Percentiles rank a stretch among this genome's conserved stretches.
phyloP scores from a whole-genome alignment of 2,888 invertebrate genomes.

The Liodrosophila aerea region DNA sequence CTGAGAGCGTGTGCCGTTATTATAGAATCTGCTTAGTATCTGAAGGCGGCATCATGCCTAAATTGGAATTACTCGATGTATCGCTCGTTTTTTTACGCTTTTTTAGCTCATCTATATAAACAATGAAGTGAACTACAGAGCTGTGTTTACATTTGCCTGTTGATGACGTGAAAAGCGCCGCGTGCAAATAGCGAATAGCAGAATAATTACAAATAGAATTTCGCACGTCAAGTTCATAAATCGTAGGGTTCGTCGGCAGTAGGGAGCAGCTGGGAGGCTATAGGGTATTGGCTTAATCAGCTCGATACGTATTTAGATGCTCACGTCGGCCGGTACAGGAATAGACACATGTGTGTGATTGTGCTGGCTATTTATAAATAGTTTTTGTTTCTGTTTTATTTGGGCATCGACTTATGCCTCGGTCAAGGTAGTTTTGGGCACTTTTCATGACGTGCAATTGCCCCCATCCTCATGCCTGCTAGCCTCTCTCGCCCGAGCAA shows the following conservation, averaged over 20 bases:
- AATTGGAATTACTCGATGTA: constrained; percentile 53
- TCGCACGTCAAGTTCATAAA: constrained; percentile 73
- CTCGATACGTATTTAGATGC: constrained; percentile 55
- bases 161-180: constrained; percentile 69
- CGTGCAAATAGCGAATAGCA: constrained; percentile 61
- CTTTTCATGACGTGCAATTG: constrained; percentile 54
- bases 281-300: constrained; percentile 59
- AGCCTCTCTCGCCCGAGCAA: not conserved
- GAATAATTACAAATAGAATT: constrained; percentile 66
- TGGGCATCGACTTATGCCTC: constrained; percentile 49
- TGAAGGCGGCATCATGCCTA: constrained; percentile 60
- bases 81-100: not conserved
- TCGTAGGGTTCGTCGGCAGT: constrained; percentile 13
- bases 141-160: constrained; percentile 34
- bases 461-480: not conserved
- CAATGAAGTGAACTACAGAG: constrained; percentile 26
- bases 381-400: constrained; percentile 43
- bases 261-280: not conserved
- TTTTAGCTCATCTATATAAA: constrained; percentile 21
- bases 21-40: constrained; percentile 27
- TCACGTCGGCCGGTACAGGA: constrained; percentile 42
- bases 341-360: constrained; percentile 32
- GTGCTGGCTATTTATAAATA: constrained; percentile 46
- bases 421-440: constrained; percentile 70
- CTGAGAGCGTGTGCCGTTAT: constrained; percentile 41